Evolutionary conservation across 2,797 vertebrate genomes (phyloP).

Genomic region (Hippocampus kuda): DNA sequence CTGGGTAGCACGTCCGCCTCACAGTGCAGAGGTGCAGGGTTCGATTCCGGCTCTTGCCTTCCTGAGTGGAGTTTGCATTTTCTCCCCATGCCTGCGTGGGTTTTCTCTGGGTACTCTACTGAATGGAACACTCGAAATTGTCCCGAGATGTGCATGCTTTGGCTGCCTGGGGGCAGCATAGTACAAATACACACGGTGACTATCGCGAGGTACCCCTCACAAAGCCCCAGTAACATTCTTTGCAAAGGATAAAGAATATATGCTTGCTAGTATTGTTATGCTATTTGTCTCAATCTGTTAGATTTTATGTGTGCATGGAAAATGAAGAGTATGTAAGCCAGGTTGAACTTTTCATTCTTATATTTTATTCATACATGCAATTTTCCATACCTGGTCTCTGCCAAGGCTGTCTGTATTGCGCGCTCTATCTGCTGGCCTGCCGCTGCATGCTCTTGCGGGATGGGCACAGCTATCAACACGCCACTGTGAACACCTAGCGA

Average conservation of each 20-base stretch:
- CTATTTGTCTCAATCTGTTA: too few species aligned
- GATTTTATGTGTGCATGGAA: background rate
- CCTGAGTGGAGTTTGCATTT: too few species aligned
- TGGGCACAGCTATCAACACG: constrained; percentile 79
- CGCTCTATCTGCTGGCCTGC: constrained; percentile 71
- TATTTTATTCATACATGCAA: background rate
- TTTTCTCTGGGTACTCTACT: too few species aligned
- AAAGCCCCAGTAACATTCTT: background rate
- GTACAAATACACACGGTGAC: too few species aligned
- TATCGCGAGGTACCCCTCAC: too few species aligned
- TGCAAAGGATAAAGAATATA: background rate
- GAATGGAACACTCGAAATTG: too few species aligned
- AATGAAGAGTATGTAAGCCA: background rate
- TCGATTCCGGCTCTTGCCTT: too few species aligned
- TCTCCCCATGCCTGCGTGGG: too few species aligned
- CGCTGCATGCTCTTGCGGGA: constrained; percentile 70
- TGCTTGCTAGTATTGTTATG: too few species aligned
- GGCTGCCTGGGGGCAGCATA: background rate
- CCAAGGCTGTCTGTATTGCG: constrained; percentile 69
- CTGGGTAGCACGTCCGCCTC: too few species aligned
- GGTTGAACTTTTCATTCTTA: background rate
- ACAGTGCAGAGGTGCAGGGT: too few species aligned
- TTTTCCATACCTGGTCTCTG: constrained; percentile 66
- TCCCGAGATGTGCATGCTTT: background rate
- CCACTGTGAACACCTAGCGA: constrained; percentile 73